Conservation (phyloP, 2,888 invertebrate species). For the Allacma fusca region DNA sequence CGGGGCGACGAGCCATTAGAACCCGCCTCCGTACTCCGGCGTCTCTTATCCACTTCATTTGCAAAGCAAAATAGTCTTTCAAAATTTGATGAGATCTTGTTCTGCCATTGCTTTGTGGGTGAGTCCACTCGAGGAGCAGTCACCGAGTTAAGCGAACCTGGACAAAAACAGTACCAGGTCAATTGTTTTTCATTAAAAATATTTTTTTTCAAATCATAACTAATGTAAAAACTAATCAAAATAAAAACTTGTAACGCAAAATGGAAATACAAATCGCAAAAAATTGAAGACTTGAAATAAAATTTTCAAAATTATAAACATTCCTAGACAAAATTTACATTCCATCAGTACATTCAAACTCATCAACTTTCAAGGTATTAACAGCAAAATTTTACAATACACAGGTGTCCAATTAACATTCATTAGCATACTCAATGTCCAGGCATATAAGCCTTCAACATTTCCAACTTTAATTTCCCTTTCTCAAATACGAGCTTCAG, state of each 20-base stretch:
- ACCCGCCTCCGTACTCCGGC: slow-evolving; percentile 77
- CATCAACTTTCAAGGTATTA: no score
- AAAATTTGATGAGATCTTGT: slow-evolving; percentile 90
- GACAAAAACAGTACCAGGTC: slow-evolving; percentile 26
- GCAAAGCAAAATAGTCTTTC: slow-evolving; percentile 93
- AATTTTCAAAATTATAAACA: no score
- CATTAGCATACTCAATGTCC: no score
- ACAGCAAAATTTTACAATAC: no score
- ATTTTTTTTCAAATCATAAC: neutral
- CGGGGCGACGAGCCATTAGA: slow-evolving; percentile 52
- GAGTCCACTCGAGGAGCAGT: slow-evolving; percentile 56
- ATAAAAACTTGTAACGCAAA: neutral
- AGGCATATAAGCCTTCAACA: no score
- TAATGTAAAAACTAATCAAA: slow-evolving; percentile 2
- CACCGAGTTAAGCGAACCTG: neutral
- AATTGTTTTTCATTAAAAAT: neutral
- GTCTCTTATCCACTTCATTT: slow-evolving; percentile 86
- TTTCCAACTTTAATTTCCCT: neutral
- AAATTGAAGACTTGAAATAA: no score
- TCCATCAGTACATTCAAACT: no score
- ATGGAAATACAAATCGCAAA: no score
- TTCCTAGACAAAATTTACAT: no score
- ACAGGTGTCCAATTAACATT: no score
- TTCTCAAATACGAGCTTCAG: neutral
- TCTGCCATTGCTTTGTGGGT: slow-evolving; percentile 77